Evolutionary conservation across 2,113 vertebrate genomes (phyloP), one percentile per base, ranked within the genome.

Genomic region (Hoplias malabaricus): DNA sequence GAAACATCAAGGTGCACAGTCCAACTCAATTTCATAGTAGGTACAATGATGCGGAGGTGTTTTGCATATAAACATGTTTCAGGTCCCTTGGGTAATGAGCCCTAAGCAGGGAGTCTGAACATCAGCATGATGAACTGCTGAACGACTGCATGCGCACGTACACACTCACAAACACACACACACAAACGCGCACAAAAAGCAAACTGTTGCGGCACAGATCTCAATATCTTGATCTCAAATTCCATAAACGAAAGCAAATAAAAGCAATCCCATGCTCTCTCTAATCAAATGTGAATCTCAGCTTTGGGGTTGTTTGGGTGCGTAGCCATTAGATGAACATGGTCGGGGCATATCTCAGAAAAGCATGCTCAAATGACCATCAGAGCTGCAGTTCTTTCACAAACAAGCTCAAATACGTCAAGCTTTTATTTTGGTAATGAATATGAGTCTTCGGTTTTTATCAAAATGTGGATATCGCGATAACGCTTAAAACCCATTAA

Each of bases 401-500:
- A 74, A 82, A 61, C 63, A 62, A 68, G 62, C 63, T 70, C 38
- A 77, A n/a, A 69, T 72, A 81, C 33, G 62, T n/a, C 68, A 31
- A 36, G 34, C 65, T 23, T 23, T 23, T 23, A 27, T 12, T 2
- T 82, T 77, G 48, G 62, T 73, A 76, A 73, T 76, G 61, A 61
- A 79, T 23, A 23, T 2, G 9, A 72, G 71, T 70, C 63, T 78
- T 71, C 42, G 27, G 43, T 14, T 21, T 67, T 81, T 23, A 81
- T 84, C 31, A 38, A 78, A 86, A 78, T 81, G 65, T 84, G 68
- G 54, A 29, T n/a, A 34, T 66, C 81, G 81, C 74, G 68, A 82
- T 84, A 81, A 82, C 83, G 80, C 72, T 84, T 84, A 75, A 79
- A 78, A 73, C 77, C 12, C n/a, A n/a, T n/a, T n/a, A n/a, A 50